A percentile compares a stretch with the other conserved stretches of the same genome.
Evolutionary conservation across 2,113 vertebrate species (phyloP).

Genomic region (Heloderma charlesbogerti): DNA sequence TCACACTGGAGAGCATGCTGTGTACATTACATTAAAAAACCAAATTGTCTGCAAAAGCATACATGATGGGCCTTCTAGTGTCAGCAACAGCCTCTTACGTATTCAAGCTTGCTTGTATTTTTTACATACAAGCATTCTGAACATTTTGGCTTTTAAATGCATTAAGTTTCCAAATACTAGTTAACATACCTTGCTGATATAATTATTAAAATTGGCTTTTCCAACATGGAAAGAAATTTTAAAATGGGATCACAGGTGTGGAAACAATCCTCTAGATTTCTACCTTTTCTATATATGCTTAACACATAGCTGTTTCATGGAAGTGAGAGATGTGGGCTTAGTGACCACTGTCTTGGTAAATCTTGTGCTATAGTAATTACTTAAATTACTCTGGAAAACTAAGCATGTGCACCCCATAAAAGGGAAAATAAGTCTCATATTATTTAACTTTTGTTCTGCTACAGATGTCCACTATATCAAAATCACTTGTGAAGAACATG

Average conservation of each 20-base stretch:
- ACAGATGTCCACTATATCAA: neutral
- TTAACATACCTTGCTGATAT: too few relatives aligned
- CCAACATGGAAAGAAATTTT: neutral
- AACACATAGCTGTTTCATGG: neutral
- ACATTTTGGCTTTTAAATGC: neutral
- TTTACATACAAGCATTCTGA: neutral
- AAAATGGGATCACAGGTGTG: neutral
- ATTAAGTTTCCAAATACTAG: neutral
- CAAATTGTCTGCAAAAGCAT: neutral
- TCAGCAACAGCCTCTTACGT: rapidly evolving
- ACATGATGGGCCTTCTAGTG: rapidly evolving
- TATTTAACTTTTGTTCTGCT: constrained; percentile 22
- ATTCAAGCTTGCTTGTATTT: neutral
- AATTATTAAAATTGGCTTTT: neutral
- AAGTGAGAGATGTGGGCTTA: neutral
- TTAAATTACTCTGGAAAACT: neutral
- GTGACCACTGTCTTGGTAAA: neutral
- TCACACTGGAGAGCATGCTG: neutral
- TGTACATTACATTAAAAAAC: neutral
- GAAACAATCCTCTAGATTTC: neutral
- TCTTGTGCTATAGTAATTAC: neutral
- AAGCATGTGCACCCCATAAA: constrained; percentile 25
- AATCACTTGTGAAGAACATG: constrained; percentile 23
- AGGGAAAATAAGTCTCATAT: neutral
- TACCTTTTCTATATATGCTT: neutral